phyloP scores from a whole-genome alignment of 2,888 invertebrate genomes.

The Chaitophorus viminalis region DNA sequence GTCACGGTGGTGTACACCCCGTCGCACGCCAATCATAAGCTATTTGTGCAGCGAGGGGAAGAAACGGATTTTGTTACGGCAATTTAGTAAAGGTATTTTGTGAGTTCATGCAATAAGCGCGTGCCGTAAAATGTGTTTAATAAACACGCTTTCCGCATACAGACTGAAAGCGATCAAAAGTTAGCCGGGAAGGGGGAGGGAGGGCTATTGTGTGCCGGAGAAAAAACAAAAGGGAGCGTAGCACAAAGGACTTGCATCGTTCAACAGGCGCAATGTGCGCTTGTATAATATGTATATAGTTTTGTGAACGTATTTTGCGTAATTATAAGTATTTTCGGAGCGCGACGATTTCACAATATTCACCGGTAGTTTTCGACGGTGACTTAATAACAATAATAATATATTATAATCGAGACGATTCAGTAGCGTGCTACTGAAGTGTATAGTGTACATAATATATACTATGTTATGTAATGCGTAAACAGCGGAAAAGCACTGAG shows the following conservation, averaged over 20 bases:
- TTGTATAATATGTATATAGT: neutral
- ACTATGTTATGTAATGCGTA: neutral
- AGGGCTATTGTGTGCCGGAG: neutral
- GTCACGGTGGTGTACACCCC: neutral
- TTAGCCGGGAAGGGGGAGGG: too few species aligned
- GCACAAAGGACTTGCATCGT: neutral
- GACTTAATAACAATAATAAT: neutral
- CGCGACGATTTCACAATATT: neutral
- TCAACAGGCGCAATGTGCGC: neutral
- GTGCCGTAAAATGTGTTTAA: neutral
- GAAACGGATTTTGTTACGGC: neutral
- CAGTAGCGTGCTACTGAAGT: too few species aligned
- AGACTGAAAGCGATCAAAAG: neutral
- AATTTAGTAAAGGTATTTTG: neutral
- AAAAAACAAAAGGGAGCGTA: constrained; percentile 3
- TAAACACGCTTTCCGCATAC: neutral
- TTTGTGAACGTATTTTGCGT: neutral
- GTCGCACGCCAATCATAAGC: neutral
- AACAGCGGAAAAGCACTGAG: too few species aligned
- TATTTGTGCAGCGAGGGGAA: neutral
- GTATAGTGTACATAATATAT: too few species aligned
- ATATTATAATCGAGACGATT: too few species aligned
- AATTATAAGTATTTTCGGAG: neutral
- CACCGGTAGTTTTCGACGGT: neutral
- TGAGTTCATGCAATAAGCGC: neutral